phyloP scores from a whole-genome alignment of 1,140 invertebrate genomes.

The Paraescarpia echinospica region DNA sequence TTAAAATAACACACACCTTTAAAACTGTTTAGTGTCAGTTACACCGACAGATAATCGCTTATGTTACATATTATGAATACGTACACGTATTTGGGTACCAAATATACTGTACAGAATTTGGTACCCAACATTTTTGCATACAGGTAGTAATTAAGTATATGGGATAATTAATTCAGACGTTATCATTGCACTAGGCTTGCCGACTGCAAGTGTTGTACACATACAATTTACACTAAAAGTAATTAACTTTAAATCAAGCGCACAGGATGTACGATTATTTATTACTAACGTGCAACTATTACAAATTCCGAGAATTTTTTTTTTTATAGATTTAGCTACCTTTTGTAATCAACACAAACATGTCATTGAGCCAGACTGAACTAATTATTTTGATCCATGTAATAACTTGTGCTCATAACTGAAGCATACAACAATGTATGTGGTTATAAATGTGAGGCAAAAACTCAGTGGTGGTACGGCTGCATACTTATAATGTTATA shows the following conservation, averaged over 20 bases:
- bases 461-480: too few species aligned
- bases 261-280: not conserved
- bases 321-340: too few species aligned
- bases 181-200: not conserved
- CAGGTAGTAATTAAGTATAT: not conserved
- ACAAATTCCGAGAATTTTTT: too few species aligned
- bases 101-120: too few species aligned
- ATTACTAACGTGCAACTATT: too few species aligned
- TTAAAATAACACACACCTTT: not conserved
- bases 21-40: not conserved
- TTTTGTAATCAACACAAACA: not conserved
- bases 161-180: not conserved
- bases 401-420: too few species aligned
- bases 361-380: not conserved
- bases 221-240: not conserved
- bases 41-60: not conserved
- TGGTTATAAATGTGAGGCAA: too few species aligned
- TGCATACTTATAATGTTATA: too few species aligned
- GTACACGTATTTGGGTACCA: too few species aligned
- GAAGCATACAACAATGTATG: too few species aligned
- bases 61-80: not conserved
- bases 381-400: not conserved
- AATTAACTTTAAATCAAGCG: too few species aligned
- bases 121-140: too few species aligned
- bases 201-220: not conserved